Conservation (phyloP, 2,888 invertebrate genomes). For the Allygus modestus region DNA sequence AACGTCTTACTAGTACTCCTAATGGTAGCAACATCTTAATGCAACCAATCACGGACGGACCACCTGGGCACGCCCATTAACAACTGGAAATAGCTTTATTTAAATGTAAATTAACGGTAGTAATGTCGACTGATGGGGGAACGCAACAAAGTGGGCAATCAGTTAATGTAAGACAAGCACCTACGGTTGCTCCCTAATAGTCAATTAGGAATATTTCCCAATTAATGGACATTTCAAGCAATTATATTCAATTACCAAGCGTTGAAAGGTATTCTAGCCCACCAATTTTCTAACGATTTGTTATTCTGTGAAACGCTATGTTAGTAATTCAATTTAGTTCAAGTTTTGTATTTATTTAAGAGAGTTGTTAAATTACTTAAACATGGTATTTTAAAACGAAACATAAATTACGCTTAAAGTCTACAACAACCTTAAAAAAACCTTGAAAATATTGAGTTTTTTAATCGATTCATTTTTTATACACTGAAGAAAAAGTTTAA, state of each 20-base stretch:
- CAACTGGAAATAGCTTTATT: slow-evolving; percentile 23
- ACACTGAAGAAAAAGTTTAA: neutral
- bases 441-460: too few relatives aligned
- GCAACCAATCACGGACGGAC: neutral
- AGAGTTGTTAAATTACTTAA: too few relatives aligned
- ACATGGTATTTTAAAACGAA: too few relatives aligned
- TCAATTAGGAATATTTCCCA: slow-evolving; percentile 21
- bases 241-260: neutral
- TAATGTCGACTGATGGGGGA: neutral
- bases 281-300: neutral
- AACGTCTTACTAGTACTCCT: too few relatives aligned
- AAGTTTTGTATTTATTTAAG: too few relatives aligned
- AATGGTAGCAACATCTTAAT: too few relatives aligned
- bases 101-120: slow-evolving; percentile 21
- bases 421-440: too few relatives aligned
- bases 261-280: neutral
- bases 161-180: slow-evolving; percentile 20
- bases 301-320: too few relatives aligned
- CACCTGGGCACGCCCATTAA: neutral
- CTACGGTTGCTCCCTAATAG: slow-evolving; percentile 5
- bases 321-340: too few relatives aligned
- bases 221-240: neutral
- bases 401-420: too few relatives aligned
- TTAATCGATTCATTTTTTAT: too few relatives aligned
- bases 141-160: slow-evolving; percentile 14